Percentiles rank a stretch among this genome's conserved stretches.
These are phyloP conservation scores for Nettapus auritus DNA, from an alignment of 2,113 vertebrate genomes.

Conservation along the genomic window DNA sequence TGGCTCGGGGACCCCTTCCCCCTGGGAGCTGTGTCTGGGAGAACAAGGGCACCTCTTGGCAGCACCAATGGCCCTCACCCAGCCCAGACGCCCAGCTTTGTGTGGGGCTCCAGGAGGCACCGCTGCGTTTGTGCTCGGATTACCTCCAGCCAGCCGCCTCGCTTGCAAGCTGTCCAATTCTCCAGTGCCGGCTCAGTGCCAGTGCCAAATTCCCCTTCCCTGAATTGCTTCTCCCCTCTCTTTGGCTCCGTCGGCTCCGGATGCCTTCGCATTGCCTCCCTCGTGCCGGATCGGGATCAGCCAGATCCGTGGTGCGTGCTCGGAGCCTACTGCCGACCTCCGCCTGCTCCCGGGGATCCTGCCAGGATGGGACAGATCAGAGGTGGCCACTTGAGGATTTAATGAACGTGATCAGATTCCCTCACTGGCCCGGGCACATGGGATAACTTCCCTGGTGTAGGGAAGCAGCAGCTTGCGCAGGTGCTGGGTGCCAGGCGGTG, in stretches of 20 bases:
- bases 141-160: background rate
- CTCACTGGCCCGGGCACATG: no score
- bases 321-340: background rate
- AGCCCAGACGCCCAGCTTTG: background rate
- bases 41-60: no score
- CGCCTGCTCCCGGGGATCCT: background rate
- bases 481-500: rapidly evolving
- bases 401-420: background rate
- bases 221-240: background rate
- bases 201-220: background rate
- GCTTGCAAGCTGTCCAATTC: background rate
- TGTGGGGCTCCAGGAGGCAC: rapidly evolving
- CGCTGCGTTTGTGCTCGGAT: background rate
- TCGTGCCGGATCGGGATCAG: background rate
- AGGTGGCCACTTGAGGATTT: background rate
- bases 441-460: background rate
- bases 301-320: background rate
- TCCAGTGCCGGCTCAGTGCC: background rate
- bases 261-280: background rate
- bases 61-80: background rate
- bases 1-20: no score
- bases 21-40: no score
- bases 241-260: background rate
- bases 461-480: background rate
- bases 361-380: background rate